Percentiles rank a stretch among this genome's conserved stretches.
These are phyloP conservation scores for Pao palembangensis DNA, from an alignment of 2,113 vertebrate species.

Conservation along the genomic window DNA sequence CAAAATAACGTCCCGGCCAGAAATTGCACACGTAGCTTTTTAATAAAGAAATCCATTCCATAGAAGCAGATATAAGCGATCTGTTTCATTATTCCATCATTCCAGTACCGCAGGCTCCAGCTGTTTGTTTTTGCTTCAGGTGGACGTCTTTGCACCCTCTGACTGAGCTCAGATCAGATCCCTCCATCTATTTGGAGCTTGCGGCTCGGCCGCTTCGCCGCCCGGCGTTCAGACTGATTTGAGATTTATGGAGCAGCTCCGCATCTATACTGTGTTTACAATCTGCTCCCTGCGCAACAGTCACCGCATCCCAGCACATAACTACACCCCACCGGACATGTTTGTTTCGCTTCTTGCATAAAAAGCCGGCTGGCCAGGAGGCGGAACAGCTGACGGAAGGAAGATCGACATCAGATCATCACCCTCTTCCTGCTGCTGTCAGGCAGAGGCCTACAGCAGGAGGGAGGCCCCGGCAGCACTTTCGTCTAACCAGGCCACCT, in stretches of 20 bases:
- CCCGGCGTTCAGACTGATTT: too few relatives aligned
- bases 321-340: constrained; percentile 4
- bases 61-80: background rate
- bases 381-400: constrained; percentile 1
- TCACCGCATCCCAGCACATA: background rate
- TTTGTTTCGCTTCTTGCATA: background rate
- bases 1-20: constrained; percentile 14
- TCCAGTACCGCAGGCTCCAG: background rate
- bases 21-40: constrained; percentile 12
- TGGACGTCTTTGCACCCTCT: too few relatives aligned
- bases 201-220: too few relatives aligned
- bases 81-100: background rate
- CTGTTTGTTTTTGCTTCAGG: constrained; percentile 9
- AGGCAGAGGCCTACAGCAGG: constrained; percentile 23
- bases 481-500: too few relatives aligned
- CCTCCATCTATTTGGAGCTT: too few relatives aligned
- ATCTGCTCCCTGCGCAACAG: background rate
- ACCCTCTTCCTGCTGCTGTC: constrained; percentile 16
- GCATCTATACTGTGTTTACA: constrained; percentile 1
- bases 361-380: constrained; percentile 1
- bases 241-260: constrained; percentile 20
- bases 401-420: constrained; percentile 27
- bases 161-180: too few relatives aligned
- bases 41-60: background rate
- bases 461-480: background rate